These are phyloP conservation scores for Gymnoscopelus braueri DNA, from an alignment of 2,797 vertebrate species.

Conservation along the genomic window DNA sequence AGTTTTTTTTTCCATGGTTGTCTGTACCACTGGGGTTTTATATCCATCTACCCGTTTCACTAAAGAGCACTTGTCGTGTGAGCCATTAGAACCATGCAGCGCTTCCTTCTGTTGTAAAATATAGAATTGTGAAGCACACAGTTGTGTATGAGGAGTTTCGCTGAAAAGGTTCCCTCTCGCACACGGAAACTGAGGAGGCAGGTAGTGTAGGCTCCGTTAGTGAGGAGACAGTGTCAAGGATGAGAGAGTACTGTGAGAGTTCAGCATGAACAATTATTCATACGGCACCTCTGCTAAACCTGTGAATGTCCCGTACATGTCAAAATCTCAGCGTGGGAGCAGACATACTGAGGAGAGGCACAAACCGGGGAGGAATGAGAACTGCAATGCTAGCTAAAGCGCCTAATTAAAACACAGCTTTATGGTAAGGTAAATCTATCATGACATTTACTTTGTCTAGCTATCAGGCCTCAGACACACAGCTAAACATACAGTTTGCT, in stretches of 20 bases:
- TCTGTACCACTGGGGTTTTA: too few species aligned
- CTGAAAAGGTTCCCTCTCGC: not conserved
- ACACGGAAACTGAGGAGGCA: slow-evolving; percentile 1
- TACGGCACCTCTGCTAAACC: slow-evolving; percentile 49
- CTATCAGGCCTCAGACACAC: too few species aligned
- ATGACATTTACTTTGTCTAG: too few species aligned
- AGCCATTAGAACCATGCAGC: too few species aligned
- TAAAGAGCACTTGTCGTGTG: too few species aligned
- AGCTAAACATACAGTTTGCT: too few species aligned
- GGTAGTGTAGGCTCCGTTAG: slow-evolving; percentile 9
- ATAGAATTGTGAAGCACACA: too few species aligned
- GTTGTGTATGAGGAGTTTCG: too few species aligned
- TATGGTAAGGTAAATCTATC: too few species aligned
- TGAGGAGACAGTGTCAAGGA: slow-evolving; percentile 30
- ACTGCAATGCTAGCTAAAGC: slow-evolving; percentile 17
- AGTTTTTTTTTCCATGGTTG: too few species aligned
- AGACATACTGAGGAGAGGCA: slow-evolving; percentile 17
- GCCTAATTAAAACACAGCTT: not conserved
- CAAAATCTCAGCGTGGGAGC: slow-evolving; percentile 52
- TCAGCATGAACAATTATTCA: slow-evolving; percentile 53
- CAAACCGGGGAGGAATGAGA: not conserved
- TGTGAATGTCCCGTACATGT: slow-evolving; percentile 63
- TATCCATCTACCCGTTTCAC: too few species aligned
- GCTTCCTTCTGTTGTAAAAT: too few species aligned
- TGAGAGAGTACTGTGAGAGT: slow-evolving; percentile 29